Conservation (phyloP, 2,113 vertebrate genomes). For the Cottus gobio region DNA sequence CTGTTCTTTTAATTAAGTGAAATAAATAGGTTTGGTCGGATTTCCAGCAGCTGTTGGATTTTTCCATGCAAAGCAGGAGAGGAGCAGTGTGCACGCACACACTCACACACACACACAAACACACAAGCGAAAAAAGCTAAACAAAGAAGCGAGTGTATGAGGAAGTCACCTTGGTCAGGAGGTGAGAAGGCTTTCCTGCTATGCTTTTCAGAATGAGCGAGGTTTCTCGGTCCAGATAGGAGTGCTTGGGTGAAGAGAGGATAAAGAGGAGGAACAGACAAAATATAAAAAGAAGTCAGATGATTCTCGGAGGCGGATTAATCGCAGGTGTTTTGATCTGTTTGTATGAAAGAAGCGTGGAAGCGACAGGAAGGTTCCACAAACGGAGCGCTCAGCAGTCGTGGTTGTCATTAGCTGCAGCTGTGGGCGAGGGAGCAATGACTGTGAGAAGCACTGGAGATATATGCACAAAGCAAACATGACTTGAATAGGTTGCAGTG, state of each 20-base stretch:
- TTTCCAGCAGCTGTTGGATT: constrained; percentile 14
- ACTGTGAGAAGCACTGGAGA: constrained; percentile 19
- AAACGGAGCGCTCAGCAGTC: constrained; percentile 41
- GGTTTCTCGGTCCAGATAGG: constrained; percentile 99
- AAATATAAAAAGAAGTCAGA: constrained; percentile 80
- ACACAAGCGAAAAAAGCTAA: not conserved
- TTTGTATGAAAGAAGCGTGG: constrained; percentile 50
- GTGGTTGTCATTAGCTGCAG: constrained; percentile 67
- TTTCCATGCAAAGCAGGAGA: constrained; percentile 45
- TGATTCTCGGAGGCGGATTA: constrained; percentile 78
- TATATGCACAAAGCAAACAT: constrained; percentile 12
- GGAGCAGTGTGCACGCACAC: constrained; percentile 63
- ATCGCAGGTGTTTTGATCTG: constrained; percentile 64
- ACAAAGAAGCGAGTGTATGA: constrained; percentile 67
- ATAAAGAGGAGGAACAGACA: constrained; percentile 80
- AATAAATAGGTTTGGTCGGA: not conserved
- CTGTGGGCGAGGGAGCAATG: constrained; percentile 61
- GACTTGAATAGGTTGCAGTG: not conserved
- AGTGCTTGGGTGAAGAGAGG: constrained; percentile 88
- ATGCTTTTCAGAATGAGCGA: constrained; percentile 99
- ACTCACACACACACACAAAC: constrained; percentile 65
- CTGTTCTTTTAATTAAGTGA: not conserved
- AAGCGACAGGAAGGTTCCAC: constrained; percentile 48
- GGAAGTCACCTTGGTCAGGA: constrained; percentile 99
- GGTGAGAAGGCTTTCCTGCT: constrained; percentile 99